phyloP scores from a whole-genome alignment of 1,140 invertebrate genomes.

The Venturia canescens region DNA sequence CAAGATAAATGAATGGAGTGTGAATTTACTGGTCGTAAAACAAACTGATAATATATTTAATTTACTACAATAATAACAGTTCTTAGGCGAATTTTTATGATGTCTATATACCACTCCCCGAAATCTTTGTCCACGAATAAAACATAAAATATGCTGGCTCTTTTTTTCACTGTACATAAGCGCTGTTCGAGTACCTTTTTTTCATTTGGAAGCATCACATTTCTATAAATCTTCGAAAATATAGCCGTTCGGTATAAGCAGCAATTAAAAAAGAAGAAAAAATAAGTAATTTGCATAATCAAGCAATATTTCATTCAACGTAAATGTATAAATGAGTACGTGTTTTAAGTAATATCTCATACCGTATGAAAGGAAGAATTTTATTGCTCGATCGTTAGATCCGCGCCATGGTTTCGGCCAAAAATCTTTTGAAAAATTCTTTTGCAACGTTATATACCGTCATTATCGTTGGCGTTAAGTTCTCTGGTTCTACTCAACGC shows the following conservation, averaged over 20 bases:
- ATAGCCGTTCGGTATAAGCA: not conserved
- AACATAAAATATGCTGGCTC: not conserved
- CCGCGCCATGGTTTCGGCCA: not conserved
- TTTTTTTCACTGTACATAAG: not conserved
- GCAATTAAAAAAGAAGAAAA: constrained; percentile 7
- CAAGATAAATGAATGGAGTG: not conserved
- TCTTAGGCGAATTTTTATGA: constrained; percentile 6
- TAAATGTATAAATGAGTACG: constrained; percentile 12
- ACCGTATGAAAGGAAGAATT: not conserved
- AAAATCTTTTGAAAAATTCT: constrained; percentile 11
- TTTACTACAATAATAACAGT: constrained; percentile 2
- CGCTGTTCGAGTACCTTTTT: not conserved
- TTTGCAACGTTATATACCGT: not conserved
- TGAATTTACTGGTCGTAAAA: not conserved
- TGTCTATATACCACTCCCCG: not conserved
- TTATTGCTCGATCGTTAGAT: constrained; percentile 8
- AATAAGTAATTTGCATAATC: not conserved
- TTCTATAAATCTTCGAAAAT: constrained; percentile 15
- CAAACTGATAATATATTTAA: not conserved
- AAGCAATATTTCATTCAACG: not conserved
- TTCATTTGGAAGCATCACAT: not conserved
- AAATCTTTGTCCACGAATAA: not conserved
- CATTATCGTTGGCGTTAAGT: not conserved
- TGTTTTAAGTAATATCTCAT: constrained; percentile 16
- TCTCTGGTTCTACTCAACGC: not conserved